Evolutionary conservation across 2,888 invertebrate species (phyloP), one percentile per base, ranked within the genome.

Genomic region (Atethmia centrago): DNA sequence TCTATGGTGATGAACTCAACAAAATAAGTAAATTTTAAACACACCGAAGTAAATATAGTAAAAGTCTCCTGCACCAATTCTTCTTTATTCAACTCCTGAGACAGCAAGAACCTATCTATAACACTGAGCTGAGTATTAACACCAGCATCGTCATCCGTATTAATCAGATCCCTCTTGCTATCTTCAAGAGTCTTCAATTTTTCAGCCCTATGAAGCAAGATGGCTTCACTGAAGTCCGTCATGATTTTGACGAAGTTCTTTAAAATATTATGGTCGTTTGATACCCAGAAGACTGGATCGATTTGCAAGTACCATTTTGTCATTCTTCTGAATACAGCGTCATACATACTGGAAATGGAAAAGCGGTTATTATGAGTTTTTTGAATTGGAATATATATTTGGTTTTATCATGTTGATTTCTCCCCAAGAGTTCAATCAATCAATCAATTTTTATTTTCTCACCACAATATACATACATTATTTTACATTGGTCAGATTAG

Each of bases 271-370:
- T 90, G 80, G 8, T 82, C 83, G 0, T 81, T 78, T 0, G 91
- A 90, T 42, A 93, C 25, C 92, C 93, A 90, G 79, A 91, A 95
- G 0, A 94, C 66, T 0, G 93, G 94, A 19, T 93, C 90, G 19
- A 95, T 92, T 86, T 95, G 95, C 2, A 94, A 87, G 71, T 94
- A 94, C 95, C 95, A 95, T 80, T 90, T 93, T 0, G 93, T 94
- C 95, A 95, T 95, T 79, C 95, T 90, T 19, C 90, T 83, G 80
- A 95, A 95, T 0, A 92, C 77, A 53, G 91, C 74, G 7, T 92
- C 88, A 85, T 95, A 95, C 0, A 91, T 12, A 9, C 95, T 95
- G 90, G 5, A 81, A 78, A 25, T 31, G 0, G 2, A 64, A 64
- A 36, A 36, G 3, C 12, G 10, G 2, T n/a, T 64, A 64, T n/a